A percentile compares a stretch with the other conserved stretches of the same genome.
Conservation (phyloP, 2,113 vertebrate species). For the Thomomys bottae region DNA sequence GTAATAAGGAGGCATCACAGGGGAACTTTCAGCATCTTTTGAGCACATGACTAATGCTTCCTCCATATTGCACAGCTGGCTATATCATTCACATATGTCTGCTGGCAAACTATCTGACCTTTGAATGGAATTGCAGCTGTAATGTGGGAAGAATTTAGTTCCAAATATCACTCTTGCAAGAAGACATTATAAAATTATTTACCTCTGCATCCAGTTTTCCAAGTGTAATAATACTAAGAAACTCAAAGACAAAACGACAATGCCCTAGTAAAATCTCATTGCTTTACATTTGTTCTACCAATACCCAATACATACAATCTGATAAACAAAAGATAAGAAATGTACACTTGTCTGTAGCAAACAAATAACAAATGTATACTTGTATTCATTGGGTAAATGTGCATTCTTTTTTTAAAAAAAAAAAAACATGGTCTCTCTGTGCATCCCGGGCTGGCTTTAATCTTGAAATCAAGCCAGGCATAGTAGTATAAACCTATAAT, state of each 20-base stretch:
- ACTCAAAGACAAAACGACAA: background rate
- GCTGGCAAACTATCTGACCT: slow-evolving; percentile 23
- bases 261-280: background rate
- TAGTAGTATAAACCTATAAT: no score
- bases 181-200: slow-evolving; percentile 19
- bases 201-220: background rate
- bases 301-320: background rate
- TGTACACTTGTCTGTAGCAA: background rate
- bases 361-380: background rate
- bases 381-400: slow-evolving; percentile 9
- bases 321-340: slow-evolving; percentile 18
- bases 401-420: background rate
- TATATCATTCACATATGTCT: background rate
- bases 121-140: slow-evolving; percentile 19
- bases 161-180: background rate
- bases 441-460: background rate
- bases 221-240: background rate
- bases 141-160: background rate
- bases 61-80: background rate
- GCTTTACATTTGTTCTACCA: background rate
- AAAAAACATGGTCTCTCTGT: background rate
- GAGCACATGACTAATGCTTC: background rate
- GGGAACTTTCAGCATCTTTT: background rate
- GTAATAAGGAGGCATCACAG: slow-evolving; percentile 20
- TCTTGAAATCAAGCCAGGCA: background rate